phyloP scores from a whole-genome alignment of 37 sponge, comb jelly and placozoan species.

The Petrosia ficiformis region DNA sequence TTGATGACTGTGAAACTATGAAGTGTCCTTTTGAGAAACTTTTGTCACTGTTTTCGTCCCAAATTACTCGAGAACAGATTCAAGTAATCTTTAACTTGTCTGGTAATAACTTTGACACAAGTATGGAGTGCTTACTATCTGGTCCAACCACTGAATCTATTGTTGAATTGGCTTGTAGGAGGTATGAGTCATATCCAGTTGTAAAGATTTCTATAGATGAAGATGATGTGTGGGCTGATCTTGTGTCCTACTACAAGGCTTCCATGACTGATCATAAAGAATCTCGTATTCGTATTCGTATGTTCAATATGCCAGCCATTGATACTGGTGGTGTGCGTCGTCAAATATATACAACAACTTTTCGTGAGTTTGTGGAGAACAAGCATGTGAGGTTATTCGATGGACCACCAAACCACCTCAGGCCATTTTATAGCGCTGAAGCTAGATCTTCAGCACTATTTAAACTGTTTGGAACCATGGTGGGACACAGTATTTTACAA shows the following conservation, averaged over 20 bases:
- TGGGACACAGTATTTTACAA: constrained; percentile 27
- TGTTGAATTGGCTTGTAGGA: background rate
- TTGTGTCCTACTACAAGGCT: constrained; percentile 14
- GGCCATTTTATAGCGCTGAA: constrained; percentile 9
- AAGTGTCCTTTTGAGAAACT: too few species aligned
- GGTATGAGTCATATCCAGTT: background rate
- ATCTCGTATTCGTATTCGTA: background rate
- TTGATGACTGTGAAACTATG: too few species aligned
- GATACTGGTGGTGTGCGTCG: constrained; percentile 33
- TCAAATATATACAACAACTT: constrained; percentile 15
- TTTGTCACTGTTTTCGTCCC: background rate
- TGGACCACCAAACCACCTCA: constrained; percentile 7
- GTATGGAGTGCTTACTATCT: background rate
- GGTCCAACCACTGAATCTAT: background rate
- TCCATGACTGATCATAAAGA: background rate
- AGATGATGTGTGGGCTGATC: constrained; percentile 7
- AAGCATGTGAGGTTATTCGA: constrained; percentile 14
- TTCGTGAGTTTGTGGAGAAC: constrained; percentile 1
- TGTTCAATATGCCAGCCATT: constrained; percentile 12
- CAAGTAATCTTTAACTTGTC: background rate
- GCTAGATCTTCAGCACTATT: constrained; percentile 15
- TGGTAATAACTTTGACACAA: background rate
- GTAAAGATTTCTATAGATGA: constrained; percentile 9
- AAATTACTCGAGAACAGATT: background rate
- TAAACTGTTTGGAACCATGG: constrained; percentile 20